These are phyloP conservation scores for Cryptoleucopteryx plumbea DNA, from an alignment of 2,113 vertebrate genomes.

Conservation along the genomic window DNA sequence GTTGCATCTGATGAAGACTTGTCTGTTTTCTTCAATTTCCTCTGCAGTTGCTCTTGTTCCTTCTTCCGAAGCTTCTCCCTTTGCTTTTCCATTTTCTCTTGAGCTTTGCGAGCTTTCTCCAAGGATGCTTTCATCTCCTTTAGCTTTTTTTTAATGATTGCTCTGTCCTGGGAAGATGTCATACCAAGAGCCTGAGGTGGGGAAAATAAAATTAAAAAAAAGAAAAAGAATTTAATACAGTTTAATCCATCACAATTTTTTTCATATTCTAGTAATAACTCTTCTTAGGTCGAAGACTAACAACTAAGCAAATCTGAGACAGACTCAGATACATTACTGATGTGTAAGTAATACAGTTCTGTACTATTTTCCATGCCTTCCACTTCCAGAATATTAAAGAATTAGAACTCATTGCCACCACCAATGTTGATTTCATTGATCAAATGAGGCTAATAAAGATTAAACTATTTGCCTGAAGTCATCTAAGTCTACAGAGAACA, in stretches of 20 bases:
- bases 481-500: background rate
- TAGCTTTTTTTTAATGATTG: conserved; percentile 90
- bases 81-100: conserved; percentile 90
- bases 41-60: conserved; percentile 83
- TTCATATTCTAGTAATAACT: background rate
- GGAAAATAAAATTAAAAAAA: background rate
- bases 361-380: background rate
- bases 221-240: background rate
- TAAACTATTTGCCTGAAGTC: background rate
- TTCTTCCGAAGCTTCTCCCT: conserved; percentile 83
- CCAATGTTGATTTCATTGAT: background rate
- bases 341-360: background rate
- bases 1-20: conserved; percentile 19
- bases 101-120: conserved; percentile 87
- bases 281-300: background rate
- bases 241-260: background rate
- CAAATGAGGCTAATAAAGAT: background rate
- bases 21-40: conserved; percentile 67
- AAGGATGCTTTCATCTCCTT: conserved; percentile 89
- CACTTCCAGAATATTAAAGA: background rate
- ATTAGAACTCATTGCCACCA: background rate
- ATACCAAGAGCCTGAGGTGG: conserved; percentile 85
- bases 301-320: background rate
- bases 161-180: conserved; percentile 85
- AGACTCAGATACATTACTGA: background rate